Evolutionary conservation across 2,888 invertebrate species (phyloP), one percentile per base, ranked within the genome.

Genomic region (Ecliptopera silaceata): DNA sequence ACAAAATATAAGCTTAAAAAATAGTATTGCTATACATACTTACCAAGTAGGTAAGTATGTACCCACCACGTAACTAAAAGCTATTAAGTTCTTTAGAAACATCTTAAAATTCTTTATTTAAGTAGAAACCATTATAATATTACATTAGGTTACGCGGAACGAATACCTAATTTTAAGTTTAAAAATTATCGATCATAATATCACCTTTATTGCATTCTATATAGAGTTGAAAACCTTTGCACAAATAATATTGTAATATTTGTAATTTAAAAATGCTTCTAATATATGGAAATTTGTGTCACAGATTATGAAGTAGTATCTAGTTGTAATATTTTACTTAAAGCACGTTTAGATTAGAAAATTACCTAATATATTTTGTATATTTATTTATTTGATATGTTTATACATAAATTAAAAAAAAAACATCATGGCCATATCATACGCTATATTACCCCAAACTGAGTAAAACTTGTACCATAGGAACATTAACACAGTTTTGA

Each of bases 201-300:
- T 39, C 11, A 32, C 12, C 31, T 34, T 13, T 56, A 50, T 50
- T 41, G 1, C n/a, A 5, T 26, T 17, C 0, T 2, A 1, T 1
- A 43, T 52, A 52, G 38, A 57, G 50, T 51, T 42, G 11, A 47
- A 31, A 38, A 36, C 44, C n/a, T 17, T 12, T 31, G 3, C 17
- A 8, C 11, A 13, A 36, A 15, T 18, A 43, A 26, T 8, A 5
- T 26, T 26, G 26, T 26, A 26, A 26, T 34, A 18, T 32, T 15
- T 44, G 42, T 61, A 44, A 47, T 53, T n/a, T 8, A 52, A 56
- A 50, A 71, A 69, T 70, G 72, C 66, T 63, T 68, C 63, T 75
- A 60, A 65, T 58, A 82, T 83, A 84, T 85, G 81, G 79, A 84
- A 81, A 85, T 85, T 82, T 79, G 79, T 84, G 34, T 1, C 11